Conservation (phyloP, 2,797 vertebrate species). For the Chrysocyon brachyurus region DNA sequence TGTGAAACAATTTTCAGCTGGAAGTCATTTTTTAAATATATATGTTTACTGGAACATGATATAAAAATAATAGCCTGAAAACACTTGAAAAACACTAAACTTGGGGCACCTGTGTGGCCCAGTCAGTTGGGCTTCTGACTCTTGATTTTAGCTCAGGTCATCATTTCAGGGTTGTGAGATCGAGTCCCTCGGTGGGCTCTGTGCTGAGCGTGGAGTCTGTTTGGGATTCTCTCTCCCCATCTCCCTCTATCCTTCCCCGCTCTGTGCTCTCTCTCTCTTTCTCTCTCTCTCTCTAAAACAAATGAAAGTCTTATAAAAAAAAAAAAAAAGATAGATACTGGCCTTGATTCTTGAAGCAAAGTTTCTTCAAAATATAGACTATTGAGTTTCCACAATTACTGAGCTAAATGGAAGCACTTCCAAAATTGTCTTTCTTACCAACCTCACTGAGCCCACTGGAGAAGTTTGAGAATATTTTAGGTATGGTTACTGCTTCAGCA, state of each 20-base stretch:
- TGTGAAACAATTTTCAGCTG: constrained; percentile 12
- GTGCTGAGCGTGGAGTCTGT: not conserved
- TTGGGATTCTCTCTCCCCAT: not conserved
- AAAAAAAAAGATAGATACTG: not conserved
- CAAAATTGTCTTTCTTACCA: not conserved
- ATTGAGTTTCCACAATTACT: not conserved
- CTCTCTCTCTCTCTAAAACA: not conserved
- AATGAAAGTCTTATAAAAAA: not conserved
- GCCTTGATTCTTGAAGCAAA: not conserved
- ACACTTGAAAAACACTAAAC: not conserved
- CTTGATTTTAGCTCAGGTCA: not conserved
- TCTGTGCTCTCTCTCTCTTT: not conserved
- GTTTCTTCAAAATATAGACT: not conserved
- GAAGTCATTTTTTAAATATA: constrained; percentile 32
- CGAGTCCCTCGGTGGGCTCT: too few species aligned
- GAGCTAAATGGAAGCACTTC: not conserved
- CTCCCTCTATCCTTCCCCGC: not conserved
- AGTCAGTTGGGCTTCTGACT: not conserved
- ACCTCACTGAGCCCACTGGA: not conserved
- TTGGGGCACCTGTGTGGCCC: not conserved
- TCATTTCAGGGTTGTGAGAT: not conserved
- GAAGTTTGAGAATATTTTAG: not conserved
- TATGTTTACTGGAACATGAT: not conserved
- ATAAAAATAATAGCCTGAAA: constrained; percentile 13
- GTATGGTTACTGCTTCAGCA: not conserved